phyloP scores from a whole-genome alignment of 2,888 invertebrate species.

The Zelleria hepariella region DNA sequence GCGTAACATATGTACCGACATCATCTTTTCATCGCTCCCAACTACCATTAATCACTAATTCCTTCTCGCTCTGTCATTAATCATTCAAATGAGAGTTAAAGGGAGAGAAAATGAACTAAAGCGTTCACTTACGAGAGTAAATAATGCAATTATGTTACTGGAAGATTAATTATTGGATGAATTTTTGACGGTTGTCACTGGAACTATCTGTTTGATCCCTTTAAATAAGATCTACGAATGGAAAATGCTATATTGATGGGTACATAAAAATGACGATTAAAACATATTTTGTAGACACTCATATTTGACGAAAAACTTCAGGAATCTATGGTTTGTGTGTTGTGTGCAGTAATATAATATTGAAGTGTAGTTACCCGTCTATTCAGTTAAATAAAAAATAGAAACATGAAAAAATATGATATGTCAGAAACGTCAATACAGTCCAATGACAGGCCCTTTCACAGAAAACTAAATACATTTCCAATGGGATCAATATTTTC shows the following conservation, averaged over 20 bases:
- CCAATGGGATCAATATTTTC: neutral
- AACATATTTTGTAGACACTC: too few relatives aligned
- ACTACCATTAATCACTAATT: slow-evolving; percentile 57
- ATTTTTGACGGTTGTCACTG: slow-evolving; percentile 25
- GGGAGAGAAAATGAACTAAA: slow-evolving; percentile 68
- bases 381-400: too few relatives aligned
- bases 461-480: neutral
- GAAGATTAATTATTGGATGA: slow-evolving; percentile 56
- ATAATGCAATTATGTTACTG: slow-evolving; percentile 54
- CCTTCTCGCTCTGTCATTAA: slow-evolving; percentile 45
- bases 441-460: too few relatives aligned
- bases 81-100: slow-evolving; percentile 69
- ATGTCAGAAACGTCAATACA: too few relatives aligned
- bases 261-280: too few relatives aligned
- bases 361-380: too few relatives aligned
- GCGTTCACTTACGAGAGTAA: slow-evolving; percentile 35
- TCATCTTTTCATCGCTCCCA: slow-evolving; percentile 54
- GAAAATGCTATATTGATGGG: too few relatives aligned
- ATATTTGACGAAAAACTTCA: too few relatives aligned
- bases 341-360: too few relatives aligned
- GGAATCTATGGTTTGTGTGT: too few relatives aligned
- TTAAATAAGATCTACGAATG: neutral
- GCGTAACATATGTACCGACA: slow-evolving; percentile 46
- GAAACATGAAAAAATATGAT: too few relatives aligned
- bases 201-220: neutral